These are phyloP conservation scores for Talpa occidentalis DNA, from an alignment of 2,113 vertebrate species.

Conservation along the genomic window DNA sequence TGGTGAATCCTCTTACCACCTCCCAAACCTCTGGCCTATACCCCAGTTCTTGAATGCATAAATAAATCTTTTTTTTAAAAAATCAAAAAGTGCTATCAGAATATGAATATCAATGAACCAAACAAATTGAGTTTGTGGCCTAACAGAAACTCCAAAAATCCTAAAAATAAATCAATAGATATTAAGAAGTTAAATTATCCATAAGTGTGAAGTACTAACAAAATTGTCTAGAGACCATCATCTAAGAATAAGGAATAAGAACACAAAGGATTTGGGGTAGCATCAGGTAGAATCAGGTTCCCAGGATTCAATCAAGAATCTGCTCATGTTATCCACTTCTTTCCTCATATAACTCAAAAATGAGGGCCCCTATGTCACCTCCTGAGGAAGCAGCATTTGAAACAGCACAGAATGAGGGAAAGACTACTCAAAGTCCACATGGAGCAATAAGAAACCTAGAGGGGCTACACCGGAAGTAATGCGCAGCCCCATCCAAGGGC, in stretches of 20 bases:
- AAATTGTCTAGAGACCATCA: constrained; percentile 35
- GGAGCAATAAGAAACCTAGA: no score
- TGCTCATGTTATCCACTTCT: not conserved
- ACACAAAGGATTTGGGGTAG: constrained; percentile 14
- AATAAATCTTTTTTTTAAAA: no score
- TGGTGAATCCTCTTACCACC: no score
- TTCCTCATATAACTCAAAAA: not conserved
- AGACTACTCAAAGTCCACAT: no score
- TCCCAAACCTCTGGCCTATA: no score
- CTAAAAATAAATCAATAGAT: constrained; percentile 49
- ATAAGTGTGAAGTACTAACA: not conserved
- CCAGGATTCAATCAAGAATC: not conserved
- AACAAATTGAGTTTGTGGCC: constrained; percentile 9
- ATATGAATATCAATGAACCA: constrained; percentile 3
- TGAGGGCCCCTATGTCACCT: not conserved
- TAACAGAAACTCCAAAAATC: constrained; percentile 48
- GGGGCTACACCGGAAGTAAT: no score
- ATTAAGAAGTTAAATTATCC: constrained; percentile 36
- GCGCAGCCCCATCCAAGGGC: no score
- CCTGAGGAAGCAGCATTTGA: no score
- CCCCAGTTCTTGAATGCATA: no score
- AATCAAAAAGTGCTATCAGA: not conserved
- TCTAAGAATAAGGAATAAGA: constrained; percentile 41
- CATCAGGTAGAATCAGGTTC: not conserved
- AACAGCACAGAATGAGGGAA: no score